Base-by-base conservation (phyloP, 2,113 vertebrate genomes). In the Otus sunia region DNA sequence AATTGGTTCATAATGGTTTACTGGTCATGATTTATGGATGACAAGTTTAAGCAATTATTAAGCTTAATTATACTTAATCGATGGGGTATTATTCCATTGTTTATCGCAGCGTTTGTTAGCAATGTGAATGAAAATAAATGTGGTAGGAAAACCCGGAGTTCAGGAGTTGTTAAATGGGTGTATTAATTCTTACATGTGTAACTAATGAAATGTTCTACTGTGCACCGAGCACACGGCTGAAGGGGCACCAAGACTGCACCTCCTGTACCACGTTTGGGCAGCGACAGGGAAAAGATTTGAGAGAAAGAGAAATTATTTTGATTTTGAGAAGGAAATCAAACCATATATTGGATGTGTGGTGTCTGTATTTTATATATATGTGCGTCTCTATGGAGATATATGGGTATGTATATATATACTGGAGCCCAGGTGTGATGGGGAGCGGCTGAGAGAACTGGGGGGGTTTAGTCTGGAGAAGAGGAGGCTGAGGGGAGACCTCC, bases 11-110 rank as follows among this genome's bases (percentile, higher is more conserved):
- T 95, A 92, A 96, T 96, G 84, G 90, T 93, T 97, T 95, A 69
- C 94, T 86, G 90, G 86, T 91, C 84, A 62, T 97, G 97, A 98
- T 97, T 98, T 97, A 98, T 97, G 97, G 91, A 81, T 96, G 95
- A 96, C 96, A 97, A 92, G 85, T 96, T 95, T 83, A 92, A 92
- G 82, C 95, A 94, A 97, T 98, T 97, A 96, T 97, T 94, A 97
- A 96, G 91, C 95, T 97, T 97, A 97, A 98, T 97, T 97, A 83
- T 79, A 92, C 62, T 97, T 96, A 97, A 97, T 96, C 97, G 92
- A 96, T 96, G 64, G 79, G 93, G 94, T 92, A 93, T 94, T 64
- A 47, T 89, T 36, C 64, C 84, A 50, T 97, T 96, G 85, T 96
- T 96, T 96, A 73, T 96, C 39, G 11, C 60, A 18, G 77, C 49